Conservation (phyloP, 2,113 vertebrate species). For the Campylomormyrus numenius region DNA sequence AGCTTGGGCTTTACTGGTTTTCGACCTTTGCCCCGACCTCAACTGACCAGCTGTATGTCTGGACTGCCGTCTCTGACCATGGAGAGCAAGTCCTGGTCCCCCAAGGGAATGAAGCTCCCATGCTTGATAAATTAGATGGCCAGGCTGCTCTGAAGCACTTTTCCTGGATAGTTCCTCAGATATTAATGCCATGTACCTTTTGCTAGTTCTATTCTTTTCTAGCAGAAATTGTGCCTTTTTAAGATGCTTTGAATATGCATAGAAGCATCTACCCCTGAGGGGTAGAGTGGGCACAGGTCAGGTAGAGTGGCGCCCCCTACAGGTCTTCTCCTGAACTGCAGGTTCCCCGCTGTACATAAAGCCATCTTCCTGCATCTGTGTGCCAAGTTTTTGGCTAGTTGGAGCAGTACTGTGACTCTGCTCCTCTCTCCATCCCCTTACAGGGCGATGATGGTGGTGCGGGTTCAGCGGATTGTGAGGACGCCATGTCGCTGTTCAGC, state of each 20-base stretch:
- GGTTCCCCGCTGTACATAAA: neutral
- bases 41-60: neutral
- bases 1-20: neutral
- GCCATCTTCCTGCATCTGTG: neutral
- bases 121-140: neutral
- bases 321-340: neutral
- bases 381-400: neutral
- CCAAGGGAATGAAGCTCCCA: neutral
- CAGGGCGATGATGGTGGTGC: slow-evolving; percentile 82
- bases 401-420: neutral
- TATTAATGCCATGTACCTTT: neutral
- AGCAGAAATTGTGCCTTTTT: neutral
- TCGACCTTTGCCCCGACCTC: neutral
- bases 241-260: neutral
- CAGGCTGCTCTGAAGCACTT: neutral
- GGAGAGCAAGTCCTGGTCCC: neutral
- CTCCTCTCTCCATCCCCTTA: slow-evolving; percentile 9
- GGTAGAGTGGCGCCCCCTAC: neutral
- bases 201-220: neutral
- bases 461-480: slow-evolving; percentile 74
- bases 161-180: neutral
- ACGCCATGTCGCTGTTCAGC: slow-evolving; percentile 68
- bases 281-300: neutral
- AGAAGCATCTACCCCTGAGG: neutral
- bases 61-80: neutral